Percentiles rank a stretch among this genome's conserved stretches.
These are phyloP conservation scores for Simalia tracyae DNA, from an alignment of 2,797 vertebrate species.

Conservation along the genomic window DNA sequence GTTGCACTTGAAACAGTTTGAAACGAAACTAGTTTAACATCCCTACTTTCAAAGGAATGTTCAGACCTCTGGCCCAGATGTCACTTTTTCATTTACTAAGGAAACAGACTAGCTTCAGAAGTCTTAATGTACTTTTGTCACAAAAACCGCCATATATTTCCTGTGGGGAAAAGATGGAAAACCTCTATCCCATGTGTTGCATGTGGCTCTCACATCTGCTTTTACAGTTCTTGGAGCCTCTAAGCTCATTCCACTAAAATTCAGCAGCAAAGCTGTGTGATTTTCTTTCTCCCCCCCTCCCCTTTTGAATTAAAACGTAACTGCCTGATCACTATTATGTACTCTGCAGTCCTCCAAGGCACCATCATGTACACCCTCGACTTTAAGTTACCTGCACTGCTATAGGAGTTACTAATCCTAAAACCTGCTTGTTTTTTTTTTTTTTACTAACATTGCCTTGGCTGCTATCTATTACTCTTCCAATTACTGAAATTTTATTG, in stretches of 20 bases:
- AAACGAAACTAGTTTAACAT: background rate
- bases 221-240: no score
- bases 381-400: no score
- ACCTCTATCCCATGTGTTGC: no score
- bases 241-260: no score
- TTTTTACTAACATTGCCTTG: background rate
- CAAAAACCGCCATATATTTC: background rate
- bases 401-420: background rate
- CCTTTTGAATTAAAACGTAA: no score
- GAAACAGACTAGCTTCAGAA: background rate
- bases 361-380: no score
- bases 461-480: background rate
- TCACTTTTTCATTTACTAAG: background rate
- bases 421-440: no score
- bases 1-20: background rate
- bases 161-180: background rate
- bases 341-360: no score
- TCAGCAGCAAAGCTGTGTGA: no score
- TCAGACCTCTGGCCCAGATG: background rate
- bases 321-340: no score
- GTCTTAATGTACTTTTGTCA: background rate
- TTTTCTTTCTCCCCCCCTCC: no score
- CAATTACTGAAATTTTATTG: background rate
- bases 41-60: background rate
- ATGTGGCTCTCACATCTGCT: no score